Base-by-base conservation (phyloP, 2,888 invertebrate genomes). In the Palloptera scutellata region DNA sequence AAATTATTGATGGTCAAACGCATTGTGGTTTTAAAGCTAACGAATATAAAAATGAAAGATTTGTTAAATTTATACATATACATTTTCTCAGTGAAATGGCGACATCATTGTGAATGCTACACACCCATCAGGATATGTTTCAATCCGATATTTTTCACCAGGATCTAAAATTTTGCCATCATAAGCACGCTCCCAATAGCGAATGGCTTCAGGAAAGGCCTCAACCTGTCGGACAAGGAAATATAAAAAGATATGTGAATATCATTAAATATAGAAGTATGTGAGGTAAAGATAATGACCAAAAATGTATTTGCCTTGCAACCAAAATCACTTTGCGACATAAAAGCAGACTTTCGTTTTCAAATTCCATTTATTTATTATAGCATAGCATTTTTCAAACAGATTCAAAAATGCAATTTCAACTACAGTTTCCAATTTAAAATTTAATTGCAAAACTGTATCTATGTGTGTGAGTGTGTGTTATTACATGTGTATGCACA, bases 131-230 rank as follows among this genome's bases (percentile, higher is more conserved):
- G 78, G 88, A 86, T 75, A 86, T 79, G 80, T 87, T 86, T 88
- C 87, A 69, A 90, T 89, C 74, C 87, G 86, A 80, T 90, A 90
- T 79, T 91, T 91, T 67, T 89, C 89, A 64, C 86, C 86, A 48
- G 83, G 84, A 81, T 93, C 93, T 9, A 95, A 84, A 10, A 93
- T 88, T 41, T 91, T 87, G 1, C 93, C 94, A 76, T 94, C 92
- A 4, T 88, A 88, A 6, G 82, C 81, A 15, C 90, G 87, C 79
- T 95, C 93, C 96, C 96, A 96, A 76, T 94, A 94, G 61, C 92
- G 88, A 0, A 94, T 89, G 0, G 95, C 91, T 77, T 93, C 92
- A 0, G 96, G 96, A 85, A 91, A 95, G 0, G 95, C 94, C 86
- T 96, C 95, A 30, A 95, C 90, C 88, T 88, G 74, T 53, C 63